phyloP scores from a whole-genome alignment of 1,140 invertebrate genomes.

The Aphaenogaster floridana region DNA sequence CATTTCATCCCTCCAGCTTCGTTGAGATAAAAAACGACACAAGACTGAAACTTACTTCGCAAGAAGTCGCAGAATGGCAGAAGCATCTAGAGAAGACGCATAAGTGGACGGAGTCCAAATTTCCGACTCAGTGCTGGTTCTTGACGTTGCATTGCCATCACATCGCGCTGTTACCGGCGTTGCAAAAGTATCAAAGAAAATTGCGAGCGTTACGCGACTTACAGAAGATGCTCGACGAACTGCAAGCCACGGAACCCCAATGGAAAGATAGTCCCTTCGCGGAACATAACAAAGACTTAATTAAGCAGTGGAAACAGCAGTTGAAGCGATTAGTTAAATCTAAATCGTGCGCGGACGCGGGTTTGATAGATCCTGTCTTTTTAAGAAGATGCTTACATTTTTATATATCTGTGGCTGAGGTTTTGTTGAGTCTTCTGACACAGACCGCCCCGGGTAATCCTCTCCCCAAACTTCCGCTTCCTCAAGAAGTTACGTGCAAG shows the following conservation, averaged over 20 bases:
- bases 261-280: conserved; percentile 94
- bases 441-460: conserved; percentile 83
- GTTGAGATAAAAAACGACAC: conserved; percentile 95
- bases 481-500: conserved; percentile 89
- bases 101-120: conserved; percentile 93
- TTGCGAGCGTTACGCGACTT: conserved; percentile 94
- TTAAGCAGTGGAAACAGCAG: conserved; percentile 95
- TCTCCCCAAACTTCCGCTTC: conserved; percentile 87
- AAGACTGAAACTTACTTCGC: conserved; percentile 92
- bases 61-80: conserved; percentile 93
- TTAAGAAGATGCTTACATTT: conserved; percentile 94
- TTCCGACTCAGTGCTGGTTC: conserved; percentile 99
- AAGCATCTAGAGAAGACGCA: conserved; percentile 88
- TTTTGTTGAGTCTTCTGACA: conserved; percentile 90
- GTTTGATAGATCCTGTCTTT: conserved; percentile 93
- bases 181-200: conserved; percentile 95
- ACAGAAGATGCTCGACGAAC: conserved; percentile 96
- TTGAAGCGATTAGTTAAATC: conserved; percentile 91
- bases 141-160: conserved; percentile 97
- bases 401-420: conserved; percentile 94
- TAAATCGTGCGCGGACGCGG: conserved; percentile 96
- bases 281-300: conserved; percentile 93
- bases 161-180: conserved; percentile 94
- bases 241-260: conserved; percentile 92
- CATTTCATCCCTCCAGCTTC: conserved; percentile 93